A percentile compares a stretch with the other conserved stretches of the same genome.
Evolutionary conservation across 2,113 vertebrate genomes (phyloP).

Genomic region (Oncorhynchus tshawytscha): DNA sequence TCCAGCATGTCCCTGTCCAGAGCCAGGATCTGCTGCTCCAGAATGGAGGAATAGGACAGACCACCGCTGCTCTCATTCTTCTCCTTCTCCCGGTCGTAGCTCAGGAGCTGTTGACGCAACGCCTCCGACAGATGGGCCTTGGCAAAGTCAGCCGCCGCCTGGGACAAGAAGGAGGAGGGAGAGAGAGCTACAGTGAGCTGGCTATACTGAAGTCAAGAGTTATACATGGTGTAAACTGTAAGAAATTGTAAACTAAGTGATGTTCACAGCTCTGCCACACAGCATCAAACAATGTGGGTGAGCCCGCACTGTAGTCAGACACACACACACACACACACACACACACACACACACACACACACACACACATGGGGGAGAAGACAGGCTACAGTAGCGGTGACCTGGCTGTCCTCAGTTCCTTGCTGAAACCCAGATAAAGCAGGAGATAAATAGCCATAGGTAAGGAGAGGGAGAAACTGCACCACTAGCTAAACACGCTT

Average conservation of each 20-base stretch:
- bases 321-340: conserved; percentile 1
- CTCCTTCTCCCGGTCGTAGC: conserved; percentile 91
- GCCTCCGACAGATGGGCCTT: conserved; percentile 88
- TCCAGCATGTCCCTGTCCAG: conserved; percentile 92
- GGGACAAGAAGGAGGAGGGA: conserved; percentile 25
- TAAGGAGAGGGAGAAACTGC: conserved; percentile 37
- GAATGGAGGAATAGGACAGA: conserved; percentile 86
- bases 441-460: conserved; percentile 46
- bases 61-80: conserved; percentile 86
- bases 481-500: conserved; percentile 35
- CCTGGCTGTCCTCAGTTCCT: conserved; percentile 33
- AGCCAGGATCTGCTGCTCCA: conserved; percentile 91
- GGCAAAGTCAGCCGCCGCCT: conserved; percentile 95
- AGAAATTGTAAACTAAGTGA: no score
- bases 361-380: background rate
- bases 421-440: conserved; percentile 42
- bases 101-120: conserved; percentile 89
- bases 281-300: no score
- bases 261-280: no score
- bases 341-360: background rate
- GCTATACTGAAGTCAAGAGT: background rate
- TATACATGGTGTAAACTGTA: no score
- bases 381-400: conserved; percentile 14
- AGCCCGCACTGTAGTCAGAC: background rate
- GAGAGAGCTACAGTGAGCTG: background rate